These are phyloP conservation scores for Lycaon pictus DNA, from an alignment of 2,113 vertebrate species.

Conservation along the genomic window DNA sequence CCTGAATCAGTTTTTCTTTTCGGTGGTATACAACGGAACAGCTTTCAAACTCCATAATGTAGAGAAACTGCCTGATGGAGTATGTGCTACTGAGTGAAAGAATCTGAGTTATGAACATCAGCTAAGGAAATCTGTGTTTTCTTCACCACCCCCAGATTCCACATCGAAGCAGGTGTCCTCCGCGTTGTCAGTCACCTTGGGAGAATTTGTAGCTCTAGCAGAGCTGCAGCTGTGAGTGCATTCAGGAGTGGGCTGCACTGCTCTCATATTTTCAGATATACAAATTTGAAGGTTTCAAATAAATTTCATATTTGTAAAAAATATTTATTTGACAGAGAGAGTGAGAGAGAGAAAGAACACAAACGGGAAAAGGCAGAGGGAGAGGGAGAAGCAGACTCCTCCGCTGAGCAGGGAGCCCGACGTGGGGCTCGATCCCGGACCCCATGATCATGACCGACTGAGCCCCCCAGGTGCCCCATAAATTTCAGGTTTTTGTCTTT, in stretches of 20 bases:
- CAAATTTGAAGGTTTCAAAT: not conserved
- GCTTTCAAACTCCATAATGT: not conserved
- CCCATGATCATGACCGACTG: too few species aligned
- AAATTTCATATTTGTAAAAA: not conserved
- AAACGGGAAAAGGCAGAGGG: too few species aligned
- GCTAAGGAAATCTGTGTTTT: not conserved
- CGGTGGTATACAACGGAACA: not conserved
- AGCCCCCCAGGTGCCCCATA: too few species aligned
- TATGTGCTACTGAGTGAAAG: fast-evolving
- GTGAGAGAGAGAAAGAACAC: too few species aligned
- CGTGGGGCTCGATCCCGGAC: too few species aligned
- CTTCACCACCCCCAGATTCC: not conserved
- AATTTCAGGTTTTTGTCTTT: not conserved
- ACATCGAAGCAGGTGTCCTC: not conserved
- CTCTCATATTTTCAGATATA: not conserved
- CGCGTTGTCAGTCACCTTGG: not conserved
- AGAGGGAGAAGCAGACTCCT: too few species aligned
- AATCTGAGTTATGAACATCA: not conserved
- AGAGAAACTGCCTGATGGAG: not conserved
- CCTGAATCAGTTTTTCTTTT: not conserved
- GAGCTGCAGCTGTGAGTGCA: fast-evolving
- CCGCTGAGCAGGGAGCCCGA: too few species aligned
- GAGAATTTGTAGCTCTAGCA: not conserved
- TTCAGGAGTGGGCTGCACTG: not conserved
- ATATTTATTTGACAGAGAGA: too few species aligned